These are phyloP conservation scores for Leiothrix lutea DNA, from an alignment of 2,113 vertebrate genomes.

Conservation along the genomic window DNA sequence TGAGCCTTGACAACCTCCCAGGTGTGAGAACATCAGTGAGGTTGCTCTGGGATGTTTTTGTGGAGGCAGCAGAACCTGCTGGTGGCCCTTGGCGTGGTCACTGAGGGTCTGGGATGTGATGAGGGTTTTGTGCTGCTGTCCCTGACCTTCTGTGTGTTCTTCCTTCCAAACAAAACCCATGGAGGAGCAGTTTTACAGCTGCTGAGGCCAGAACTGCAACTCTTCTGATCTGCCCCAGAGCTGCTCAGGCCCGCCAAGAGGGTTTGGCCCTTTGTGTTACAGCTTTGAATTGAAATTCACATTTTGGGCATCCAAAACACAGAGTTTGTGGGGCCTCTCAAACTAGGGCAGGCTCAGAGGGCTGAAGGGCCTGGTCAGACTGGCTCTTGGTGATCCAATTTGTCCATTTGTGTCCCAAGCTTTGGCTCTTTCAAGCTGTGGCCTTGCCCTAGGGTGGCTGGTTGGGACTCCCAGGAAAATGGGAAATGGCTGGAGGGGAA, in stretches of 20 bases:
- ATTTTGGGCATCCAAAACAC: neutral
- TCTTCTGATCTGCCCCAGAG: neutral
- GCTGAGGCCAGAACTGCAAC: accelerated
- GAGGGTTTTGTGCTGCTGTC: accelerated
- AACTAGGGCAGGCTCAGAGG: neutral
- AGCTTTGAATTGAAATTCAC: neutral
- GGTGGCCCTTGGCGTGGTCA: accelerated
- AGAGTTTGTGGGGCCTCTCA: neutral
- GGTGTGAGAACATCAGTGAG: accelerated
- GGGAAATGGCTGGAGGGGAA: neutral
- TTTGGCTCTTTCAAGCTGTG: neutral
- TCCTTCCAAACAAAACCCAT: accelerated
- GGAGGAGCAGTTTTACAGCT: neutral
- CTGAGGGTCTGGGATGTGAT: accelerated
- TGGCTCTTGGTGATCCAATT: neutral
- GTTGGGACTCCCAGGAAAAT: neutral
- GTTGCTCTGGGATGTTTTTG: neutral
- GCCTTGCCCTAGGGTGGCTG: neutral
- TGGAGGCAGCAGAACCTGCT: neutral
- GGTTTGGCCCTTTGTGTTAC: neutral
- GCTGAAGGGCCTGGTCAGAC: neutral
- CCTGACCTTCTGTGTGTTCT: neutral
- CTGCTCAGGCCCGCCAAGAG: accelerated
- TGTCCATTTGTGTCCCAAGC: neutral
- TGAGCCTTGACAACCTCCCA: neutral